These are phyloP conservation scores for Oxyura jamaicensis DNA, from an alignment of 2,113 vertebrate genomes.

Conservation along the genomic window DNA sequence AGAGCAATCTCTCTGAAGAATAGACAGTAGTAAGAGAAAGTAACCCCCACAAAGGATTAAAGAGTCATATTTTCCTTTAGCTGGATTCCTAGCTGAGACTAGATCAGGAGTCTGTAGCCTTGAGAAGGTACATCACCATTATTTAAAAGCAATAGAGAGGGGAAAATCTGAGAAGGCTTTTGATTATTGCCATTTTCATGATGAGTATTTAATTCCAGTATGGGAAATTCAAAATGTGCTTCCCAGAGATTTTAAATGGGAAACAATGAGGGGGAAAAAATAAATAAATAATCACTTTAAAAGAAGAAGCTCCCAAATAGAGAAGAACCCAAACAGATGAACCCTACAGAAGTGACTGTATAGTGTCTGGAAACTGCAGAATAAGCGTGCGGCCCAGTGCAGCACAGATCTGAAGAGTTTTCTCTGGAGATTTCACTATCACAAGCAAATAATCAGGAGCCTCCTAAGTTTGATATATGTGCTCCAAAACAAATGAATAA, in stretches of 20 bases:
- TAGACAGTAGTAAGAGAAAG: background rate
- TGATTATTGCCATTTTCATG: background rate
- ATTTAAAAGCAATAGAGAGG: background rate
- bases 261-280: background rate
- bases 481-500: background rate
- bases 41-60: background rate
- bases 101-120: background rate
- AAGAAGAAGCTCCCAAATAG: background rate
- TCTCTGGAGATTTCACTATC: background rate
- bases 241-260: background rate
- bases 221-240: background rate
- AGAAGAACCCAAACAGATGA: background rate
- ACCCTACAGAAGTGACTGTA: background rate
- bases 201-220: background rate
- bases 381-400: background rate
- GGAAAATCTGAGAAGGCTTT: background rate
- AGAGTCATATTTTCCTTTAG: background rate
- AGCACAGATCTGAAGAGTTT: background rate
- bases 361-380: background rate
- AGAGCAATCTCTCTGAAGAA: background rate
- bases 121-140: background rate
- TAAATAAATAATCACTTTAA: background rate
- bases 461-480: background rate
- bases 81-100: background rate
- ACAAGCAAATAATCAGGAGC: background rate